Base-by-base conservation (phyloP, 1,140 invertebrate species). In the Bombus sibiricus region DNA sequence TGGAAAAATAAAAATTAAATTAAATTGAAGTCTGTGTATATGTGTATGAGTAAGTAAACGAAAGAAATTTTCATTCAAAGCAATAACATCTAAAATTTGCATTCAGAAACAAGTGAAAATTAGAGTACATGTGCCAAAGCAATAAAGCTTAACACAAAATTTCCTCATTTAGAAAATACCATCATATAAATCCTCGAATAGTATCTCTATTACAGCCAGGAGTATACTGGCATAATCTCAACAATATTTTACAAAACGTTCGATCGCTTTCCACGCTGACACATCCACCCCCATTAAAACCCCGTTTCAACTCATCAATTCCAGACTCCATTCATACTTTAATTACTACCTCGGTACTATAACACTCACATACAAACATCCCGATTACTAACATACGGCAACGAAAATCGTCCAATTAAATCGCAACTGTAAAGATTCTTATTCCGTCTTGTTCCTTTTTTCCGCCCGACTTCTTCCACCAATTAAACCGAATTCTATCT, bases 401-500 rank as follows among this genome's bases (percentile, higher is more conserved):
- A 6, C 39, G 5, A 72, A 41, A 41, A 72, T 41, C 69, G 13
- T 28, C 13, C 28, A 72, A 43, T 72, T 72, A 72, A 72, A 72
- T 41, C 28, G 69, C 28, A n/a, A 43, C 69, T 6, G n/a, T 37
- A 68, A 68, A 68, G 66, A 68, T 68, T 25, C 66, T 18, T 22
- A 10, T 8, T 22, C 28, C 10, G 12, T n/a, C 28, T 62, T 12
- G 59, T 10, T 62, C 28, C 12, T 8, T 25, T 41, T 39, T 41
- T 28, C 13, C 37, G 25, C 12, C 4, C 41, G 28, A 3, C 18
- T 34, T 39, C 37, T 28, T 72, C 41, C 39, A 32, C 18, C 72
- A 74, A 74, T 74, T 74, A 74, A 74, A 73, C 25, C 39, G 37
- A 41, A 73, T 73, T 73, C 71, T 18, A 73, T 73, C 39, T 6